These are phyloP conservation scores for Drosophila gunungcola DNA, from an alignment of 1,140 invertebrate species.

Conservation along the genomic window DNA sequence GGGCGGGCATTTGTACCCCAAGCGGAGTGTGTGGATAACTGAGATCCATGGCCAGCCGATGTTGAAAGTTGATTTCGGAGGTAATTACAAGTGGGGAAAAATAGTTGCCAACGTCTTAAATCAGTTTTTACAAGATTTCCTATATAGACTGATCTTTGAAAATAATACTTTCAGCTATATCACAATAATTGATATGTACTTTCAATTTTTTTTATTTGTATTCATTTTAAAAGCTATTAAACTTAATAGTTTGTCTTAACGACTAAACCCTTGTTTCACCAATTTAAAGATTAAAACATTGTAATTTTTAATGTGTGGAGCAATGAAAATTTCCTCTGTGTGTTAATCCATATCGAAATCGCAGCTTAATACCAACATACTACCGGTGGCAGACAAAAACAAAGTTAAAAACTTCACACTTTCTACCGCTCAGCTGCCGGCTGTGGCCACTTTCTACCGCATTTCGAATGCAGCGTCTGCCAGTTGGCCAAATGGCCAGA, in stretches of 20 bases:
- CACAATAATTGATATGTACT: too few species aligned
- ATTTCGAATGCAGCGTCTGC: conserved; percentile 54
- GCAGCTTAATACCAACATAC: conserved; percentile 14
- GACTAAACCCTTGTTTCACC: too few species aligned
- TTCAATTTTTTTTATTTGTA: too few species aligned
- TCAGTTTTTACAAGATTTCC: too few species aligned
- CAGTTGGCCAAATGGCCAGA: conserved; percentile 20
- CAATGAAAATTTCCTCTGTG: background rate
- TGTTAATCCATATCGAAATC: conserved; percentile 11
- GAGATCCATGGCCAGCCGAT: conserved; percentile 24
- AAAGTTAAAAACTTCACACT: conserved; percentile 60
- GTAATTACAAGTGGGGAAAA: conserved; percentile 3
- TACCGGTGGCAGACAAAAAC: conserved; percentile 24
- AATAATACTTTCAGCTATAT: too few species aligned
- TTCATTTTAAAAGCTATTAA: too few species aligned
- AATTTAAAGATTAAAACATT: too few species aligned
- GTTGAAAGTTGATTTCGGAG: conserved; percentile 34
- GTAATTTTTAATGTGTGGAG: too few species aligned
- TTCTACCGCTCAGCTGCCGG: conserved; percentile 43
- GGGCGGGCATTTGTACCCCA: conserved; percentile 25
- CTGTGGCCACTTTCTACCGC: conserved; percentile 54
- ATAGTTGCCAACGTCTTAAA: background rate
- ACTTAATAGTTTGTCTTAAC: too few species aligned
- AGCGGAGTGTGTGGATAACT: conserved; percentile 8
- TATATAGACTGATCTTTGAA: too few species aligned